These are phyloP conservation scores for Gymnodraco acuticeps DNA, from an alignment of 2,797 vertebrate species.

Conservation along the genomic window DNA sequence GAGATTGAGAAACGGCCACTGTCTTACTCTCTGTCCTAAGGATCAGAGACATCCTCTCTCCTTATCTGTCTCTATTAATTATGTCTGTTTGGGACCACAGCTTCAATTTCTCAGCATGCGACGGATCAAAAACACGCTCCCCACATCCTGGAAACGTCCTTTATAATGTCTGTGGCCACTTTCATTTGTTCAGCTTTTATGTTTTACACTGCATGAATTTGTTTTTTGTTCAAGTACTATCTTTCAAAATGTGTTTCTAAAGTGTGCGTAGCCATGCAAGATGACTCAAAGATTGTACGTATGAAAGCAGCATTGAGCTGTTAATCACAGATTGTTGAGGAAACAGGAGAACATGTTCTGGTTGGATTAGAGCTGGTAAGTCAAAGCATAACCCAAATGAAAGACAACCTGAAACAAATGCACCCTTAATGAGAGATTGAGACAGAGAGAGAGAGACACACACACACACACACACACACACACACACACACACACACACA, in stretches of 20 bases:
- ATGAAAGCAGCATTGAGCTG: not conserved
- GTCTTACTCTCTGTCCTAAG: constrained; percentile 7
- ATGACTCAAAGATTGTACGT: not conserved
- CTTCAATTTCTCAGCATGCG: constrained; percentile 21
- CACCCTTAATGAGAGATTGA: constrained; percentile 28
- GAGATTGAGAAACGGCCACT: too few species aligned
- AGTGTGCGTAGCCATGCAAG: not conserved
- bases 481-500: too few species aligned
- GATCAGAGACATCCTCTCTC: not conserved
- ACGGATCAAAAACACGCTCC: constrained; percentile 39
- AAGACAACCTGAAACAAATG: constrained; percentile 32
- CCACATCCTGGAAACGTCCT: not conserved
- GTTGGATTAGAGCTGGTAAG: constrained; percentile 9
- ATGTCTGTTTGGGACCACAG: constrained; percentile 25
- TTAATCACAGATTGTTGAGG: constrained; percentile 1
- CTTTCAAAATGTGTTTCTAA: not conserved
- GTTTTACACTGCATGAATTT: not conserved
- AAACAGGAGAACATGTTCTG: constrained; percentile 9
- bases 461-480: too few species aligned
- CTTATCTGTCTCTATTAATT: constrained; percentile 27
- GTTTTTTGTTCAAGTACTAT: too few species aligned
- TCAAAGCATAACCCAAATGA: constrained; percentile 44
- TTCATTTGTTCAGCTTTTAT: not conserved
- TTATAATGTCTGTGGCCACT: constrained; percentile 16
- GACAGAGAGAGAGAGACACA: constrained; percentile 3